Percentiles rank a stretch among this genome's conserved stretches.
phyloP scores from a whole-genome alignment of 2,888 invertebrate species.

The Thera britannica region DNA sequence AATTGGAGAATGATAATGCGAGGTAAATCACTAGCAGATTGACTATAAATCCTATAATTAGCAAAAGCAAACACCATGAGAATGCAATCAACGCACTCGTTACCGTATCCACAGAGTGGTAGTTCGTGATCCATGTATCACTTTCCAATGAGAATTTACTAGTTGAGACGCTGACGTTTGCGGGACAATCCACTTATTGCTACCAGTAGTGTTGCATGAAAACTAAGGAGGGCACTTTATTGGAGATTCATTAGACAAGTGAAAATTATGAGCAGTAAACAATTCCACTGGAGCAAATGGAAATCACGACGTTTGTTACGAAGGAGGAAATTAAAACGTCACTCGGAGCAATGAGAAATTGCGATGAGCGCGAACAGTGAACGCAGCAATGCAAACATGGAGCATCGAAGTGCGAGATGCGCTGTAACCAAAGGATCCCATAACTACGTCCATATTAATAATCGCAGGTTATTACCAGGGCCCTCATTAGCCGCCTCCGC shows the following conservation, averaged over 20 bases:
- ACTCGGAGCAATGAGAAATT: slow-evolving; percentile 40
- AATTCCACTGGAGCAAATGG: slow-evolving; percentile 37
- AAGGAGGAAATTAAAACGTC: slow-evolving; percentile 43
- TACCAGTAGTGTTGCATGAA: slow-evolving; percentile 49
- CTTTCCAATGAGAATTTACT: slow-evolving; percentile 71
- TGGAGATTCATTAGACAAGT: slow-evolving; percentile 46
- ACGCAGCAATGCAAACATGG: slow-evolving; percentile 55
- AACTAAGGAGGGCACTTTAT: slow-evolving; percentile 50
- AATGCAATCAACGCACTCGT: slow-evolving; percentile 66
- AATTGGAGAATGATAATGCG: slow-evolving; percentile 58
- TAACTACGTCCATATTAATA: slow-evolving; percentile 79
- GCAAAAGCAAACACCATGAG: slow-evolving; percentile 58
- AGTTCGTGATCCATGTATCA: slow-evolving; percentile 68
- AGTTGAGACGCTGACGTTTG: slow-evolving; percentile 64
- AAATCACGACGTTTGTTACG: slow-evolving; percentile 41
- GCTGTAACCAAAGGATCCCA: slow-evolving; percentile 66
- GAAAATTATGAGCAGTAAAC: slow-evolving; percentile 43
- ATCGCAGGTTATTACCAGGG: slow-evolving; percentile 76
- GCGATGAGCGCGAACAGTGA: slow-evolving; percentile 41
- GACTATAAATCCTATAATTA: slow-evolving; percentile 66
- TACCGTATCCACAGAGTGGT: slow-evolving; percentile 63
- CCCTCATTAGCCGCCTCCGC: slow-evolving; percentile 75
- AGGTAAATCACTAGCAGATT: slow-evolving; percentile 50
- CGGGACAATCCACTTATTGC: slow-evolving; percentile 55
- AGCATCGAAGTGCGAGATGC: slow-evolving; percentile 50